These are phyloP conservation scores for Pachyrhynchus sulphureomaculatus DNA, from an alignment of 1,140 invertebrate species.

Conservation along the genomic window DNA sequence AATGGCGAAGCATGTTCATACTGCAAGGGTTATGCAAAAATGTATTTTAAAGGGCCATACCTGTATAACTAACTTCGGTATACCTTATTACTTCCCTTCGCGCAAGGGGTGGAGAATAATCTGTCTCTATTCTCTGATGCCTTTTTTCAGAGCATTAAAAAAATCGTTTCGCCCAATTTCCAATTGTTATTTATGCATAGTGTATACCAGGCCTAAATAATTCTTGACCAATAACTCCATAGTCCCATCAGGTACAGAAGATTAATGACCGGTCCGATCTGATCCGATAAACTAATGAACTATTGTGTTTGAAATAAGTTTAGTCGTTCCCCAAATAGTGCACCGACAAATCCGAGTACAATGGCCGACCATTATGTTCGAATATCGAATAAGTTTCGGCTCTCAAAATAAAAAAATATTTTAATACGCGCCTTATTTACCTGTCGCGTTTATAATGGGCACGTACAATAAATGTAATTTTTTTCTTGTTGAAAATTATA, in stretches of 20 bases:
- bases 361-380: constrained; percentile 37
- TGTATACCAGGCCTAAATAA: constrained; percentile 3
- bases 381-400: constrained; percentile 23
- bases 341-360: constrained; percentile 40
- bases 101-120: too few relatives aligned
- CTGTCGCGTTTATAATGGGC: constrained; percentile 9
- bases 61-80: too few relatives aligned
- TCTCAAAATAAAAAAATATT: constrained; percentile 14
- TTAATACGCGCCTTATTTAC: constrained; percentile 21
- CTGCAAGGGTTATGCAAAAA: too few relatives aligned
- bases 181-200: too few relatives aligned
- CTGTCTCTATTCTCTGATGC: too few relatives aligned
- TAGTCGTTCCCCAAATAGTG: constrained; percentile 33
- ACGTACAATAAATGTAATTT: constrained; percentile 10
- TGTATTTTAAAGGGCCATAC: too few relatives aligned
- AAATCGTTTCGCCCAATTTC: too few relatives aligned
- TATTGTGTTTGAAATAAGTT: constrained; percentile 51
- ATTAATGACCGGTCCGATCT: constrained; percentile 49
- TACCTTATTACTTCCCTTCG: too few relatives aligned
- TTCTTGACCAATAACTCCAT: constrained; percentile 1
- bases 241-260: constrained; percentile 32
- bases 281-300: constrained; percentile 52
- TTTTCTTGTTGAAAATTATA: background rate
- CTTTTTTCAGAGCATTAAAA: too few relatives aligned
- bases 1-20: too few relatives aligned